Base-by-base conservation (phyloP, 2,113 vertebrate genomes). In the Pan troglodytes region DNA sequence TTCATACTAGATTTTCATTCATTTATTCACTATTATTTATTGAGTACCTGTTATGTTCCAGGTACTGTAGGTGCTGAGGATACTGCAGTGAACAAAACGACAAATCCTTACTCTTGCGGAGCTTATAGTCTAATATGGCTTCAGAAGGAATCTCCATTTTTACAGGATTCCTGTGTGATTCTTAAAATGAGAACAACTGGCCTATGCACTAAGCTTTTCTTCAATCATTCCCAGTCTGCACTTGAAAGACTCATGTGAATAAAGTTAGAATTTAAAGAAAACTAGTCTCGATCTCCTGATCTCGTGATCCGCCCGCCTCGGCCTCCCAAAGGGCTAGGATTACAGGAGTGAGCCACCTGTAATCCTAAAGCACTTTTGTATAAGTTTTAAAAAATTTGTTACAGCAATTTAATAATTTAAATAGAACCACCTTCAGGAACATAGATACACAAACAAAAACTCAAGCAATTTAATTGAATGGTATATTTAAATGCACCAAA, bases 321-420 rank as follows among this genome's bases (percentile, higher is more conserved):
- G 43, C 43, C 43, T 43, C 43, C 43, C 43, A 43, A 43, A 43
- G 43, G 6, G 43, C 43, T 43, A 43, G 43, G 43, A 43, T 43
- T 43, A 5, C 43, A 43, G 5, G 5, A 43, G 43, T 43, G 43
- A 43, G 43, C 43, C 43, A 43, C 43, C 43, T 43, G 43, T 43
- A 6, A 43, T 43, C 6, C 23, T 17, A 57, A 96, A 91, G 40
- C 22, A 50, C 89, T 83, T 96, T 94, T 89, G 73, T 59, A 35
- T 55, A 94, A 84, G 90, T 68, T 68, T 68, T 18, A n/a, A 68
- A 68, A n/a, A 96, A 30, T 64, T 32, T 64, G 59, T 97, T 85
- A 32, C 73, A 95, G 79, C 40, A 95, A 95, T 99, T 99, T 98
- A 98, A 98, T 98, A 90, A 88, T 96, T 87, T 95, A 94, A 97